phyloP scores from a whole-genome alignment of 2,113 vertebrate genomes.

The Heliornis fulica region DNA sequence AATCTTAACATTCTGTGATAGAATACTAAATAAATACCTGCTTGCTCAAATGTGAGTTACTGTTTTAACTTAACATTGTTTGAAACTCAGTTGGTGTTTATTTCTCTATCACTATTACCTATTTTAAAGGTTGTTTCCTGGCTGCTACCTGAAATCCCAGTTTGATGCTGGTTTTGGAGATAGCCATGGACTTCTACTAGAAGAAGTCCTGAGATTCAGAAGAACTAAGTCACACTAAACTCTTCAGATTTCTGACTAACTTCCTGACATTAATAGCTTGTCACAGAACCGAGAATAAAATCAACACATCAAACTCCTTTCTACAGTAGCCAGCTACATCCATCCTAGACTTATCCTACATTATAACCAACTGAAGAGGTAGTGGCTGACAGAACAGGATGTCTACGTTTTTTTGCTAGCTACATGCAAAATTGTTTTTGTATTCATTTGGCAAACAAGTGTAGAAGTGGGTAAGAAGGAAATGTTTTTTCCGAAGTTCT shows the following conservation, averaged over 20 bases:
- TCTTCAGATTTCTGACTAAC: background rate
- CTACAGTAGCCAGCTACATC: background rate
- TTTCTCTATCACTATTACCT: background rate
- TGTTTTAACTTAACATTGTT: background rate
- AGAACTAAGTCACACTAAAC: background rate
- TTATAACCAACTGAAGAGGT: background rate
- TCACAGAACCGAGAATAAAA: background rate
- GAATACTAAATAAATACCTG: no score
- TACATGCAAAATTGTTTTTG: background rate
- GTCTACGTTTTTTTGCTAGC: background rate
- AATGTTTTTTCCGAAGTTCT: background rate
- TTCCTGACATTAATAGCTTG: background rate
- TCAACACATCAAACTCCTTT: background rate
- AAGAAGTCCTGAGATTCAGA: background rate
- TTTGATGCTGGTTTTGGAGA: background rate
- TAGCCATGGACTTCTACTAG: background rate
- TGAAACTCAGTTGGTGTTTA: background rate
- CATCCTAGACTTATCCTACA: background rate
- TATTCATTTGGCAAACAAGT: background rate
- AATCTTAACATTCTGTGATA: no score
- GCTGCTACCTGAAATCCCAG: background rate
- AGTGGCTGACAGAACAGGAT: background rate
- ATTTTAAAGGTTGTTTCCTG: background rate
- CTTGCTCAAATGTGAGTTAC: background rate
- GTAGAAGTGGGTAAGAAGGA: background rate